Conservation (phyloP, 2,113 vertebrate species). For the Varanus salvator region DNA sequence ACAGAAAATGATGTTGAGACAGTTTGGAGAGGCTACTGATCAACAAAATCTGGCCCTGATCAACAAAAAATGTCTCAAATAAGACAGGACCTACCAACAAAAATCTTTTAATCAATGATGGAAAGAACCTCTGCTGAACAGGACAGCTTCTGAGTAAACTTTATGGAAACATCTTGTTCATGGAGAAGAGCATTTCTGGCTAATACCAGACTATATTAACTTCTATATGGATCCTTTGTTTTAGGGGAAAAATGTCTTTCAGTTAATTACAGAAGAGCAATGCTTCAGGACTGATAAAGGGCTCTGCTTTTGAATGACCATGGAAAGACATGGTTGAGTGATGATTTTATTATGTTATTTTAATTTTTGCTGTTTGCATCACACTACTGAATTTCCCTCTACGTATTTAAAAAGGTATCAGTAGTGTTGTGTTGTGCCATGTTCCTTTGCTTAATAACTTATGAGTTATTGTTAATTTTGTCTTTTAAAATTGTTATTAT, state of each 20-base stretch:
- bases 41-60: neutral
- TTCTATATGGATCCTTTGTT: neutral
- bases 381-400: neutral
- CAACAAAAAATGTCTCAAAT: neutral
- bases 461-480: neutral
- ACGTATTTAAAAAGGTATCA: neutral
- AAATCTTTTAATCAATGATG: neutral
- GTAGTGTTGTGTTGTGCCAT: neutral
- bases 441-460: neutral
- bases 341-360: neutral
- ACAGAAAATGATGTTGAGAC: neutral
- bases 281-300: neutral
- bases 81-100: neutral
- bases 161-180: neutral
- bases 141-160: neutral
- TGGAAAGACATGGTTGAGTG: neutral
- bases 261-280: neutral
- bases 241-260: neutral
- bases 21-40: neutral
- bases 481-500: neutral
- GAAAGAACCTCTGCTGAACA: neutral
- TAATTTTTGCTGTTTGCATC: neutral
- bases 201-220: neutral
- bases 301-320: neutral
- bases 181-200: neutral